phyloP scores from a whole-genome alignment of 2,888 invertebrate species.

The Plebejus melissa region DNA sequence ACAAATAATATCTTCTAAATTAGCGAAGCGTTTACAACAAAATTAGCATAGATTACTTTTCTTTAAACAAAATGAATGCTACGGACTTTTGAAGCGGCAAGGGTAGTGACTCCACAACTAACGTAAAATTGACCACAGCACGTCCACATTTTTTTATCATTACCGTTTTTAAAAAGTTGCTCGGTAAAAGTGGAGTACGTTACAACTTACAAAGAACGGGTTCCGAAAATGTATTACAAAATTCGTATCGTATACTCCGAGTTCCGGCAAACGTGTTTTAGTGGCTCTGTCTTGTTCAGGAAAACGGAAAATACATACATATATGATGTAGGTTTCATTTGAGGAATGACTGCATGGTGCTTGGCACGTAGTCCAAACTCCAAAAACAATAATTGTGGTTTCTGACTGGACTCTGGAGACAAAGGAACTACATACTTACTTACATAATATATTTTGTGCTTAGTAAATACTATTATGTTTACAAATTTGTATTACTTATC shows the following conservation, averaged over 20 bases:
- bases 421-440: neutral
- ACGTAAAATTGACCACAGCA: neutral
- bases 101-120: neutral
- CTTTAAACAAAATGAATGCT: constrained; percentile 6
- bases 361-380: neutral
- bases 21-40: neutral
- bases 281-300: neutral
- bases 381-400: neutral
- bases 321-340: neutral
- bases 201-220: neutral
- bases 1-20: neutral
- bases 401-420: neutral
- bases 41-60: neutral
- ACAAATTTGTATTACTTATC: no score
- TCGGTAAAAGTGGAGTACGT: constrained; percentile 1
- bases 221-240: constrained; percentile 3
- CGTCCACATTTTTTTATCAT: neutral
- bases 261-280: neutral
- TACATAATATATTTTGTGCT: neutral
- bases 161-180: neutral
- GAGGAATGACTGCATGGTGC: neutral
- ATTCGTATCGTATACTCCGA: neutral
- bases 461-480: no score
- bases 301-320: neutral
- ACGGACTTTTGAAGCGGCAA: neutral